Base-by-base conservation (phyloP, 2,888 invertebrate genomes). In the Drosophila longiperda region DNA sequence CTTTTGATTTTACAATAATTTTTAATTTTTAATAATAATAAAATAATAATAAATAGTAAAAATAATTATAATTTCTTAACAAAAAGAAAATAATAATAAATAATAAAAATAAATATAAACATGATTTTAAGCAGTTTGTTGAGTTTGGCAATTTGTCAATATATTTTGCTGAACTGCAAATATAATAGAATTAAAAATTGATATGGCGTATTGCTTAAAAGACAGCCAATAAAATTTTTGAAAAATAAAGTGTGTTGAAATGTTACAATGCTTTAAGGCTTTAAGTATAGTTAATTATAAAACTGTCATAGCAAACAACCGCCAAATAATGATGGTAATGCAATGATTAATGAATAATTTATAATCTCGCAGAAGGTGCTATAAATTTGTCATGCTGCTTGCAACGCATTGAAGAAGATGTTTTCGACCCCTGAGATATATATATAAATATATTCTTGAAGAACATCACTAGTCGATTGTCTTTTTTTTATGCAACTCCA, bases 221-320 rank as follows among this genome's bases (percentile, higher is more conserved):
- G 12, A 20, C 20, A 20, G 42, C 45, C 7, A 45, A 23, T 20
- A 15, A 15, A 1, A 45, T 4, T 4, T 23, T 4, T 23, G 0
- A 0, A 8, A 45, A 23, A 2, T 9, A n/a, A n/a, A 11, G 3
- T n/a, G 0, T n/a, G n/a, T 8, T n/a, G 1, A 17, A 9, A n/a
- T 40, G 0, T n/a, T 40, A 1, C 4, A n/a, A 1, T 7, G 12
- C 12, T 45, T 12, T 12, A 20, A 20, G 12, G 20, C 42, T 45
- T 45, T 7, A 45, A 20, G 45, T 45, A 12, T 20, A 20, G 20
- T 20, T 12, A 20, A 45, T 20, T 45, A 12, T 20, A 3, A 20
- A 12, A 20, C 7, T 7, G 45, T 45, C 45, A 20, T 7, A 1
- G 20, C 45, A 12, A 12, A 45, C 45, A 45, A 15, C 12, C 7